These are phyloP conservation scores for Chelonoidis abingdonii DNA, from an alignment of 2,113 vertebrate genomes.

Conservation along the genomic window DNA sequence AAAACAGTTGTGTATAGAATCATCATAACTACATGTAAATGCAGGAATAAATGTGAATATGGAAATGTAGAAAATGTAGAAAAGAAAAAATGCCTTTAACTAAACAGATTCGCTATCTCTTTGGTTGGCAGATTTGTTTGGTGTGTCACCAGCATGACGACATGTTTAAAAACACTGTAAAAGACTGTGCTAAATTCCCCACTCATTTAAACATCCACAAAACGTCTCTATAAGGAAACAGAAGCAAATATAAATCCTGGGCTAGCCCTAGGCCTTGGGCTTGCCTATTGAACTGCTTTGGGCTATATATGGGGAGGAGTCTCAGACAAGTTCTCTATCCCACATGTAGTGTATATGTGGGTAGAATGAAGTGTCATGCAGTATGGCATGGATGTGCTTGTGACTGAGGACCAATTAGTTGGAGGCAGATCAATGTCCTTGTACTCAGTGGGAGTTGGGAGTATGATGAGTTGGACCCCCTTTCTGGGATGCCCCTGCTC, in stretches of 20 bases:
- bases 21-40: fast-evolving
- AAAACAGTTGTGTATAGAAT: neutral
- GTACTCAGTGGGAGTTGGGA: neutral
- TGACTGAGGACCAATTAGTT: fast-evolving
- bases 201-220: slow-evolving; percentile 1
- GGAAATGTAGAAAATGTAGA: neutral
- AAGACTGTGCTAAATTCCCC: neutral
- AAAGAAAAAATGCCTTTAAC: neutral
- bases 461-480: too few relatives aligned
- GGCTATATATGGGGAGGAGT: fast-evolving
- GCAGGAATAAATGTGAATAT: fast-evolving
- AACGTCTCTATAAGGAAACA: slow-evolving; percentile 7
- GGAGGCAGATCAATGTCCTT: neutral
- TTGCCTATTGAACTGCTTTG: neutral
- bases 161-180: neutral
- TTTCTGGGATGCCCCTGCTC: too few relatives aligned
- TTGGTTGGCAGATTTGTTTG: slow-evolving; percentile 19
- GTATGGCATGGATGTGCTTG: neutral
- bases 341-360: neutral
- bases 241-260: neutral
- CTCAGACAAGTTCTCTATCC: neutral
- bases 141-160: slow-evolving; percentile 17
- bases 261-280: neutral
- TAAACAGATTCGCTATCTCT: neutral
- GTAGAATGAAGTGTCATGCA: neutral